Evolutionary conservation across 35 echinoderm and acorn worm genomes (phyloP), one percentile per base, ranked within the genome.

Genomic region (Stichopus chloronotus): DNA sequence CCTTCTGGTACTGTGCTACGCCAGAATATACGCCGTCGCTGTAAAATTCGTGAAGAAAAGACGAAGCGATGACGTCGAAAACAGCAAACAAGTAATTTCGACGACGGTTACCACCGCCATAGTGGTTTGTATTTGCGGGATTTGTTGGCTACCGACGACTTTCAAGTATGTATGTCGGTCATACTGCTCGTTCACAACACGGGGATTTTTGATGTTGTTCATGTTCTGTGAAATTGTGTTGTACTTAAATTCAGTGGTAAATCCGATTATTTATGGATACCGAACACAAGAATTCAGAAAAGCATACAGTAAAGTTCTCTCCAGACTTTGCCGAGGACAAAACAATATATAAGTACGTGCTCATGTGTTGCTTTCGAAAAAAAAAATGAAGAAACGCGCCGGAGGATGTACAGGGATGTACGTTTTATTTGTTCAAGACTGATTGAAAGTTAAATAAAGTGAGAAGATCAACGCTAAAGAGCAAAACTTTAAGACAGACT

Each of bases 251-350:
- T 89, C 87, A 8, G 61, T 89, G 63, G 24, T 89, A n/a, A 89
- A 89, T n/a, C 87, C 87, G 4, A 71, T 89, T 17, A 89, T 89
- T 52, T 89, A 89, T 54, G 87, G 87, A 89, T 72, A 89, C 60
- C 57, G 87, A 43, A 72, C 71, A 61, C 87, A 59, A 17, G 87
- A 89, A 60, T 89, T 72, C 14, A 72, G 87, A 54, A 58, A 59
- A 12, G 87, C 87, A 6, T 89, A 74, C 59, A 5, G 10, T 7
- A 89, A 71, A 58, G 87, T 89, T 9, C 24, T 89, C 60, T 21
- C n/a, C 17, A 65, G 87, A 53, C 16, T 85, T 21, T 7, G 19
- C 23, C 23, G 21, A 78, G 4, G 76, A 78, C 19, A 21, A 78
- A 78, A 43, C 30, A 43, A 43, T 43, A 43, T 43, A 3, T 43